Evolutionary conservation across 2,113 vertebrate species (phyloP).

Genomic region (Isurus oxyrinchus): DNA sequence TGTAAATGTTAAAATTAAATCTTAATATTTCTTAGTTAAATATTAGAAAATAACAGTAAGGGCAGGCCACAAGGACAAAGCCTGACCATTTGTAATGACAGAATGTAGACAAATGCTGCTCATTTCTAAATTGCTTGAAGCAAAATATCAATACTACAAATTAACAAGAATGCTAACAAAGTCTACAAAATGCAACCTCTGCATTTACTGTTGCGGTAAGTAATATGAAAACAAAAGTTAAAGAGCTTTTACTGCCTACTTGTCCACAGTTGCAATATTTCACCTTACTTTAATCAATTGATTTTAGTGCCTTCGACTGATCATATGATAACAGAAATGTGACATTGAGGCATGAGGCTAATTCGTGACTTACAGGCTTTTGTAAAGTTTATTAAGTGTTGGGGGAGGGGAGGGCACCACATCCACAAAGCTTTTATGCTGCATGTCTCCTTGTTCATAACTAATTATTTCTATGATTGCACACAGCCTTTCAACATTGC

Average conservation of each 20-base stretch:
- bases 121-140: background rate
- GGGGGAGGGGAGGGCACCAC: background rate
- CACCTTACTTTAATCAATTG: background rate
- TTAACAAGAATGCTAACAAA: background rate
- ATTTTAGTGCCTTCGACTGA: background rate
- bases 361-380: background rate
- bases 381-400: background rate
- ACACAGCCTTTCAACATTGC: background rate
- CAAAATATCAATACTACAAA: background rate
- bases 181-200: background rate
- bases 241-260: background rate
- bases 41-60: background rate
- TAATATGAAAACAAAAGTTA: background rate
- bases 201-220: background rate
- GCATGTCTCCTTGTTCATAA: background rate
- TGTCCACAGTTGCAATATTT: background rate
- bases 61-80: background rate
- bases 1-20: background rate
- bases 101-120: background rate
- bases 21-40: background rate
- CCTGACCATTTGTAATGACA: background rate
- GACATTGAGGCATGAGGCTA: background rate
- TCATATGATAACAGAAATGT: background rate
- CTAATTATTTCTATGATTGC: background rate
- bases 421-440: background rate